phyloP scores from a whole-genome alignment of 2,888 invertebrate species.

The Pristionchus arcanus region DNA sequence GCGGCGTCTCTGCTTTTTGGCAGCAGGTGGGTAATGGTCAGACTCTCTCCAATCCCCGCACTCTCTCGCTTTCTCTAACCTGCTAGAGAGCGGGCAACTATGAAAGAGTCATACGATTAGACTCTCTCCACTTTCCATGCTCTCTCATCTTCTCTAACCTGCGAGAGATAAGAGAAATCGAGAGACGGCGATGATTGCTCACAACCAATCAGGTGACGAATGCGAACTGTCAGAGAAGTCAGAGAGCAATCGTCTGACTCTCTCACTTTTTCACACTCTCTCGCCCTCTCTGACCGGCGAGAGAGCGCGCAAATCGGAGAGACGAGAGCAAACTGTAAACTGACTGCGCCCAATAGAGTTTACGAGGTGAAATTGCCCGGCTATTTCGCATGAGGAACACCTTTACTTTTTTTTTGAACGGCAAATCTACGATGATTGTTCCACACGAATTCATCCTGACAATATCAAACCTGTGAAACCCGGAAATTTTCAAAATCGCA shows the following conservation, averaged over 20 bases:
- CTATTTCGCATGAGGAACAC: not conserved
- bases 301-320: not conserved
- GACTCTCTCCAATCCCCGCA: not conserved
- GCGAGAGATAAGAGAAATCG: not conserved
- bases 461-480: too few relatives aligned
- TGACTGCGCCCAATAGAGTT: not conserved
- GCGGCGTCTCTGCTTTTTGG: not conserved
- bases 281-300: not conserved
- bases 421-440: too few relatives aligned
- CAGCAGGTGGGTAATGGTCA: not conserved
- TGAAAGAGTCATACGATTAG: too few relatives aligned
- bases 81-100: too few relatives aligned
- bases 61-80: too few relatives aligned
- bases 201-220: not conserved
- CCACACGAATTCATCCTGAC: too few relatives aligned
- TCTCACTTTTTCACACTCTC: too few relatives aligned
- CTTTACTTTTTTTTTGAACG: not conserved
- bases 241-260: not conserved
- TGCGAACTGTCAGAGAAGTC: not conserved
- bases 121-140: not conserved
- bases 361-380: slow-evolving; percentile 1
- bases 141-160: not conserved
- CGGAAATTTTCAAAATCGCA: too few relatives aligned
- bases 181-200: not conserved
- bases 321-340: slow-evolving; percentile 14